Percentiles rank a stretch among this genome's conserved stretches.
These are phyloP conservation scores for Narcine bancroftii DNA, from an alignment of 2,113 vertebrate genomes.

Conservation along the genomic window DNA sequence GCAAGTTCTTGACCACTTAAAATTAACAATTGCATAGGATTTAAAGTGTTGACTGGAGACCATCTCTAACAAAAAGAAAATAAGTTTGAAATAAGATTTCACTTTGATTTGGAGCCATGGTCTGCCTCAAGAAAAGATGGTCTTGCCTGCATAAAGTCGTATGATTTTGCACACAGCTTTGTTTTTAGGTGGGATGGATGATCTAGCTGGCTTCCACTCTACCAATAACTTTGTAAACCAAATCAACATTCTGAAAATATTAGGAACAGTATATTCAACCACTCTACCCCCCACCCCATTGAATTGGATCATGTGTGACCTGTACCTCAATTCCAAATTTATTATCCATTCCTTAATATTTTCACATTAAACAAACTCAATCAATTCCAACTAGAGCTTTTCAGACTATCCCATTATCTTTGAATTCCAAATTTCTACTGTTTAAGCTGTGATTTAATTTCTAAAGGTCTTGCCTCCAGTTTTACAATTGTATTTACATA, in stretches of 20 bases:
- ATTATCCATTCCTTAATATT: neutral
- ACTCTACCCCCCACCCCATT: neutral
- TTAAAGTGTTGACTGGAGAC: neutral
- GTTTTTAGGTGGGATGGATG: neutral
- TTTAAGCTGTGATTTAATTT: neutral
- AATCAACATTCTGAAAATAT: neutral
- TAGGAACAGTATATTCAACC: neutral
- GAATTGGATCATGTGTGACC: neutral
- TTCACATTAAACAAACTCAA: neutral
- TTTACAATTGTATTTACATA: neutral
- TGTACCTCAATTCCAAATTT: neutral
- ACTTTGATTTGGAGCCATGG: neutral
- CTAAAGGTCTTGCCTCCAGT: neutral
- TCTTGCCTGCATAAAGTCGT: neutral
- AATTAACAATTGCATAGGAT: neutral
- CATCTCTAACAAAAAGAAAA: too few species aligned
- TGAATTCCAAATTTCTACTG: neutral
- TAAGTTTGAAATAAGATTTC: neutral
- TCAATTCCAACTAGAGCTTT: too few species aligned
- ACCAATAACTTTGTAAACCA: neutral
- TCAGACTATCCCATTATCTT: too few species aligned
- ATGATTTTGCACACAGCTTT: neutral
- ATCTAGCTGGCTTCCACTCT: neutral
- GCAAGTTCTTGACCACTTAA: neutral
- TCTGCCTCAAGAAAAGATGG: neutral